Evolutionary conservation across 2,113 vertebrate species (phyloP), one percentile per base, ranked within the genome.

Genomic region (Mellivora capensis): DNA sequence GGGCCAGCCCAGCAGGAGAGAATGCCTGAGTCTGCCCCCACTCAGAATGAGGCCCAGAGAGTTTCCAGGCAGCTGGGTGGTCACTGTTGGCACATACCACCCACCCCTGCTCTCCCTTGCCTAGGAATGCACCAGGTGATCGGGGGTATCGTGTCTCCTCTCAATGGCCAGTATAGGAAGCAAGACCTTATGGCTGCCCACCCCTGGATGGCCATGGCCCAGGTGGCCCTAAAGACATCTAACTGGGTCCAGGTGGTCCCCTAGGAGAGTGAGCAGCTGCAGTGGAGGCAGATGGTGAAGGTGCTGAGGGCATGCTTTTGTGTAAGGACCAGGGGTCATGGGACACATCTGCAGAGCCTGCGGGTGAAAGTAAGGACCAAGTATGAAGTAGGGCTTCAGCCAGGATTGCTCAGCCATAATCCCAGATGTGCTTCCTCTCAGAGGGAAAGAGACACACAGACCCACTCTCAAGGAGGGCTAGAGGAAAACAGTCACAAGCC

Each of bases 81-180:
- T 20, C 3, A n/a, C 59, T 11, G 7, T 57, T 21, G 37, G 61
- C n/a, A 69, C 29, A 18, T 11, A 17, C 31, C 87, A 59, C 77
- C 86, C 69, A 87, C 69, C 85, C 7, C 31, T 39, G 72, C 13
- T 86, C 18, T 96, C n/a, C 62, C 85, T 5, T 20, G 21, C 34
- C 80, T 96, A 99, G 99, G 99, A 96, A 98, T 85, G 67, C 99
- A 99, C 85, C 98, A 88, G 90, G 99, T 99, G 96, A 97, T 99
- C 72, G 98, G 98, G 95, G 99, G 99, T 69, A 99, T 99, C 84
- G 95, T 99, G 92, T 99, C 99, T 93, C 99, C 99, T 29, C 99
- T 99, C 94, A 99, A 95, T 34, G 99, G 99, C 86, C 90, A 87
- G 44, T 99, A 99, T 2, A 94, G 99, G 90, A 99, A 99, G 98